phyloP scores from a whole-genome alignment of 1,140 invertebrate species.

The Arctopsyche grandis region DNA sequence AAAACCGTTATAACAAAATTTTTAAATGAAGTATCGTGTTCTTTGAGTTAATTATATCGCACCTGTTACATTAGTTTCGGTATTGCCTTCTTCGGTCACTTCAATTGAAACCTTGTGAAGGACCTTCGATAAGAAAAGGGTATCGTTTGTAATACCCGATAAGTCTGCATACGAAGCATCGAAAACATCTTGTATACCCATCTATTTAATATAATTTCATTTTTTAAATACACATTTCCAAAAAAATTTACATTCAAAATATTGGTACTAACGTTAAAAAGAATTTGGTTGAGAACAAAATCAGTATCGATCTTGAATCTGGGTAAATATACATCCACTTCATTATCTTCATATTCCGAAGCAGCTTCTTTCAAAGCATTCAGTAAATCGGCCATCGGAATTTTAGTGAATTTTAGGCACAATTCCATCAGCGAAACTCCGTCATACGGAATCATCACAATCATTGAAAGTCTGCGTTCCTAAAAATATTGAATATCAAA shows the following conservation, averaged over 20 bases:
- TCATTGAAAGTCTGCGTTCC: conserved; percentile 73
- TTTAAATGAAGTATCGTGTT: neutral
- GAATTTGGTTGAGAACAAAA: conserved; percentile 68
- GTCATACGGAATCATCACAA: conserved; percentile 72
- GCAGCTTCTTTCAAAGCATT: conserved; percentile 61
- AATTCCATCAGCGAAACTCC: conserved; percentile 65
- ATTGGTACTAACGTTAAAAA: conserved; percentile 65
- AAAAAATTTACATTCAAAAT: neutral
- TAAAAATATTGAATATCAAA: conserved; percentile 56
- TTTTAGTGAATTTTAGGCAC: conserved; percentile 65
- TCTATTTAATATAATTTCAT: conserved; percentile 58
- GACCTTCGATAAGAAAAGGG: conserved; percentile 68
- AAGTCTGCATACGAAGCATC: conserved; percentile 66
- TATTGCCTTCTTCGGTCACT: conserved; percentile 83
- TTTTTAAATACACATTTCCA: neutral
- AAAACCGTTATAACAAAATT: neutral
- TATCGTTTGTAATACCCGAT: conserved; percentile 61
- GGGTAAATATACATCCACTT: conserved; percentile 73
- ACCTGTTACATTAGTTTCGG: conserved; percentile 77
- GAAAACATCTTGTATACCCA: conserved; percentile 79
- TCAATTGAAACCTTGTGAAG: conserved; percentile 86
- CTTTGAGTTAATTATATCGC: conserved; percentile 24
- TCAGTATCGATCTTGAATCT: conserved; percentile 75
- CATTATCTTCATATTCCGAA: conserved; percentile 61
- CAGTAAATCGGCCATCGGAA: conserved; percentile 68